phyloP scores from a whole-genome alignment of 2,113 vertebrate species.

The Crotalus horridus region DNA sequence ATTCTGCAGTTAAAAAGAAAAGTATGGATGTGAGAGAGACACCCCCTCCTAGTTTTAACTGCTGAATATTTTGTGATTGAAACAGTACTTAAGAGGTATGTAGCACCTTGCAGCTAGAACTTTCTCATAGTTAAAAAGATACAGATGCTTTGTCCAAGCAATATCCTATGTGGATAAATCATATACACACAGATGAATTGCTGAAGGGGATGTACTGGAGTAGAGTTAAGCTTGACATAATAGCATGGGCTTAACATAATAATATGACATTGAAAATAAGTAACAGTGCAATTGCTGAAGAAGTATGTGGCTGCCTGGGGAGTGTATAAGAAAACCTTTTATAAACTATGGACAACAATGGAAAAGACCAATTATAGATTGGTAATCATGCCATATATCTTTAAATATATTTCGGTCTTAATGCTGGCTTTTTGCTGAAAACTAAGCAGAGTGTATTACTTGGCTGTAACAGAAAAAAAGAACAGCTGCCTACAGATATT shows the following conservation, averaged over 20 bases:
- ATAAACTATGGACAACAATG: background rate
- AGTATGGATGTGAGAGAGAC: background rate
- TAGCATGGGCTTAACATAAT: background rate
- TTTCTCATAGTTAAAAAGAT: background rate
- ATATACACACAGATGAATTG: background rate
- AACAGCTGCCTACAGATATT: slow-evolving; percentile 7
- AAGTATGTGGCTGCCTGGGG: background rate
- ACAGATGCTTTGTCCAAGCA: background rate
- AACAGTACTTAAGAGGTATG: background rate
- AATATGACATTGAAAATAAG: background rate
- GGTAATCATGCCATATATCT: background rate
- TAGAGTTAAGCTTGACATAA: background rate
- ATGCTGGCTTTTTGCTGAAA: background rate
- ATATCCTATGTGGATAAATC: background rate
- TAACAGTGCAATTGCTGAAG: background rate
- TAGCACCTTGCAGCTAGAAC: background rate
- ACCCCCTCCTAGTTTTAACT: background rate
- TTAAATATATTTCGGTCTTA: background rate
- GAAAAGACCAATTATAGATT: background rate
- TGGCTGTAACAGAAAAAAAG: background rate
- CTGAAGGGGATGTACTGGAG: background rate
- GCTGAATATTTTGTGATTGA: background rate
- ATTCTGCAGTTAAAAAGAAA: background rate
- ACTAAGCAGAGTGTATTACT: background rate
- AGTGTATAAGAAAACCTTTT: background rate